Base-by-base conservation (phyloP, 2,888 invertebrate species). In the Meghimatium bilineatum region DNA sequence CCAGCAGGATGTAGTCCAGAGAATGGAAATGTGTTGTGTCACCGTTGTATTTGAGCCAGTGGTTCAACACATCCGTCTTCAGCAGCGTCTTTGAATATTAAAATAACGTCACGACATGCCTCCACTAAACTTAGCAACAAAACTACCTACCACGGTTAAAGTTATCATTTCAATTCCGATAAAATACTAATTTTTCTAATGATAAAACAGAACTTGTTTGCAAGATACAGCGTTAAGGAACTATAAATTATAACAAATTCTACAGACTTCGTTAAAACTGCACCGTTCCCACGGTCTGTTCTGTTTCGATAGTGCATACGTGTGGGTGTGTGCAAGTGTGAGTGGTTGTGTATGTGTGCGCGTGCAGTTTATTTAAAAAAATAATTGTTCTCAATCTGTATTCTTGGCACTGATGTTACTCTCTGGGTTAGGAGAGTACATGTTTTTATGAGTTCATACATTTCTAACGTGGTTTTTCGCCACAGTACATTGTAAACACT, bases 381-480 rank as follows among this genome's bases (percentile, higher is more conserved):
- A 17, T 74, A 63, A n/a, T 26, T 34, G 6, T 44, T 34, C 75
- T 56, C 6, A 56, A 34, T 52, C 63, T 36, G 56, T 75, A 60
- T 77, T 38, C 38, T 77, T 38, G 38, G 77, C 60, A 38, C 63
- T 26, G 60, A 38, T 77, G 63, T 56, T 76, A 76, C 76, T 56
- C 63, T 34, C 63, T 77, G 63, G 60, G 77, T 77, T 77, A 77
- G 10, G 38, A 63, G 63, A 14, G 56, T 38, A n/a, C 60, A 38
- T 63, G 76, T 60, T 38, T 71, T 60, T 44, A 72, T 72, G 44
- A 10, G 12, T 29, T 44, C 72, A 44, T 29, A 72, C 29, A 44
- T 12, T 69, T 20, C 36, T 69, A 36, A 36, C 26, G 17, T 69
- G 36, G 8, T 36, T 69, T 69, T 38, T 38, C 38, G 36, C 38